Evolutionary conservation across 2,113 vertebrate genomes (phyloP), one percentile per base, ranked within the genome.

Genomic region (Cettia cetti): DNA sequence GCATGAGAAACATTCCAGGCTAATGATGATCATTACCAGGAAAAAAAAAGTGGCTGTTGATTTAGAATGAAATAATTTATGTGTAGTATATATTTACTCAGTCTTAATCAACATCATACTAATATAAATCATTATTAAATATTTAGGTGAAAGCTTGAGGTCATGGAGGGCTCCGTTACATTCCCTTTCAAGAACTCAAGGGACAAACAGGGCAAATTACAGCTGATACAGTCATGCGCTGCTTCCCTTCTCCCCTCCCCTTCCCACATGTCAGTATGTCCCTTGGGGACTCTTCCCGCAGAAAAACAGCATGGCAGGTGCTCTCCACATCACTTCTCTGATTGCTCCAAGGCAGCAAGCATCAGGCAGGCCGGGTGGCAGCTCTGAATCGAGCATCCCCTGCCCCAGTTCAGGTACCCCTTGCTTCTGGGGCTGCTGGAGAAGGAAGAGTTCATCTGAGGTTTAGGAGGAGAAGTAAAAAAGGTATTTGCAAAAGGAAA

Each of bases 101-200:
- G 50, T 66, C 70, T 94, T 95, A 95, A 95, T 92, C 84, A 94
- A 83, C 88, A 71, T 75, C 68, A 86, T 14, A 60, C 85, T 64
- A 83, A 88, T 81, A 63, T 78, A 90, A 90, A 88, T 78, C 1
- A 5, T 80, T 81, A 91, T 95, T 96, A 97, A 95, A 91, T 92
- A 96, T 74, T 91, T 82, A 88, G 63, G 22, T 56, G 71, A 89
- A 96, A 90, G 22, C 85, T 70, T 52, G 76, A 93, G 66, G 75
- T 95, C 93, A 77, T 0, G 2, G 60, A 81, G 27, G 68, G 27
- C 31, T 90, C 68, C 2, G 10, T 47, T 70, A 39, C 27, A 39
- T 44, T 89, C 39, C 45, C 4, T 64, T 82, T 88, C 68, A 70
- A 71, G 52, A 86, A 22, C 92, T 81, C 71, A 42, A 45, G 92